These are phyloP conservation scores for Pelecanoides urinatrix DNA, from an alignment of 2,113 vertebrate species.

Conservation along the genomic window DNA sequence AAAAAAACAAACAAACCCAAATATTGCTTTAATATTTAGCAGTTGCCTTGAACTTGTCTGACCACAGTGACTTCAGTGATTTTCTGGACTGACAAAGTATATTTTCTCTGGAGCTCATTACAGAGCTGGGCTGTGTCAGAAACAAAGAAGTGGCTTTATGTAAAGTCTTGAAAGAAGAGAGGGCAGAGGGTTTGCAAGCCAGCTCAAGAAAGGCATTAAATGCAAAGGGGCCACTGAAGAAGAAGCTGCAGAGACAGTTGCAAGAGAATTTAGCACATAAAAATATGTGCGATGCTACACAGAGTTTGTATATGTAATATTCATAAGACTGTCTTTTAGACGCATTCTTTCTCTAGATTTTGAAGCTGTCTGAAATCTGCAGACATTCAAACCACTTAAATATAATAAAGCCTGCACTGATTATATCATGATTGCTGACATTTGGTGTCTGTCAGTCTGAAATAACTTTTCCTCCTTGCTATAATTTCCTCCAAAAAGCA, in stretches of 20 bases:
- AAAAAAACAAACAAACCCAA: fast-evolving
- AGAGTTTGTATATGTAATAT: background rate
- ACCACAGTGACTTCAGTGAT: background rate
- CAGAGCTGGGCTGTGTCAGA: background rate
- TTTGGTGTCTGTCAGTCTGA: conserved; percentile 59
- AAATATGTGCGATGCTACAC: background rate
- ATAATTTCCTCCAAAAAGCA: conserved; percentile 34
- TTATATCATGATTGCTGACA: conserved; percentile 67
- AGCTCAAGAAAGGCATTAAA: background rate
- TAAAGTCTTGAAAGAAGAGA: background rate
- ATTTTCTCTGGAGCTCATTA: conserved; percentile 10
- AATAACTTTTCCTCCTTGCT: background rate
- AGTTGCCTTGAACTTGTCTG: background rate
- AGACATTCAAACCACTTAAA: conserved; percentile 63
- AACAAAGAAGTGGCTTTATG: background rate
- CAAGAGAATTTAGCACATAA: conserved; percentile 22
- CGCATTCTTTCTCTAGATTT: conserved; percentile 18
- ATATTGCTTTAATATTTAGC: background rate
- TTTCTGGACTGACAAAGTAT: background rate
- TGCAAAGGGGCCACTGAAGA: background rate
- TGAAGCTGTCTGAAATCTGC: conserved; percentile 56
- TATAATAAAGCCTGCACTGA: conserved; percentile 52
- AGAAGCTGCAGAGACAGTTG: background rate
- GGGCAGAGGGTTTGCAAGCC: background rate
- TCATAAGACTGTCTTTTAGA: conserved; percentile 46